Conservation (phyloP, 2,113 vertebrate species). For the Euleptes europaea region DNA sequence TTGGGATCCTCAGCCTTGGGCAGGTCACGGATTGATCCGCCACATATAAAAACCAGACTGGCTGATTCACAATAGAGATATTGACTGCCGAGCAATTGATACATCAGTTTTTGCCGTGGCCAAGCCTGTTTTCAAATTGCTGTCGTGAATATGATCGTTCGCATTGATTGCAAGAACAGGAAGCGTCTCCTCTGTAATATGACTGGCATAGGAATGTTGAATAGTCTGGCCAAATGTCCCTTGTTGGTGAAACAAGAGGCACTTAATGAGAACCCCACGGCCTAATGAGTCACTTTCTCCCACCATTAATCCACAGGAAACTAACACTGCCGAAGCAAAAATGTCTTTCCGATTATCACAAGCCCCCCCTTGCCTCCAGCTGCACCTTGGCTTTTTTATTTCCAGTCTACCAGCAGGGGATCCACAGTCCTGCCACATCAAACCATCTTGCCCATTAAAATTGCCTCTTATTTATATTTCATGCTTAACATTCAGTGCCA, state of each 20-base stretch:
- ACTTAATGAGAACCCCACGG: not conserved
- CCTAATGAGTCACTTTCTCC: not conserved
- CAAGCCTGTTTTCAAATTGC: constrained; percentile 2
- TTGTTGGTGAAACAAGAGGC: not conserved
- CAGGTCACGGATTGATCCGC: not conserved
- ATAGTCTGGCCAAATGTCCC: constrained; percentile 3
- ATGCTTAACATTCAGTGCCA: not conserved
- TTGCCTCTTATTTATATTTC: not conserved
- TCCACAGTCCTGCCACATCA: not conserved
- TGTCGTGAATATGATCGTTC: constrained; percentile 12
- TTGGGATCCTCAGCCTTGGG: too few species aligned
- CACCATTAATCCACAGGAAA: not conserved
- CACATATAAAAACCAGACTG: not conserved
- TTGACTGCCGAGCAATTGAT: not conserved
- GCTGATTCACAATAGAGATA: not conserved
- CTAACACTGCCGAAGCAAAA: not conserved
- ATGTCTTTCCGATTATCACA: not conserved
- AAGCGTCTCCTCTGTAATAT: constrained; percentile 20
- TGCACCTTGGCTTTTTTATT: not conserved
- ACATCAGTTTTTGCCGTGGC: constrained; percentile 19
- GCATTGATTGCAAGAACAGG: constrained; percentile 12
- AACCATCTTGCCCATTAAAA: not conserved
- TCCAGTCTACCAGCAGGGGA: not conserved
- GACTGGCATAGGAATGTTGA: constrained; percentile 8
- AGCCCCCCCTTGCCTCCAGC: not conserved